Base-by-base conservation (phyloP, 2,113 vertebrate genomes). In the Antennarius striatus region DNA sequence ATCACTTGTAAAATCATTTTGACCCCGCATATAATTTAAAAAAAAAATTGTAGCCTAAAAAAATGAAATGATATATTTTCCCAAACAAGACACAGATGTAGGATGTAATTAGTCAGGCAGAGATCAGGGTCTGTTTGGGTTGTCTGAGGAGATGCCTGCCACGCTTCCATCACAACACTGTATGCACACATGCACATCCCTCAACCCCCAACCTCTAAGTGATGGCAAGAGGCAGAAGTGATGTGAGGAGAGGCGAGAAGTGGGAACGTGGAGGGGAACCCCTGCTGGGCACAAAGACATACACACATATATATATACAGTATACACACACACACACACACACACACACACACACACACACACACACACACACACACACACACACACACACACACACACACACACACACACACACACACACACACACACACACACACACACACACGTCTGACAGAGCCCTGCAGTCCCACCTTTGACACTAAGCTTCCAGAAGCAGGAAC, bases 381-480 rank as follows among this genome's bases (percentile, higher is more conserved):
- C 43, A 75, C 63, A 45, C 46, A 57, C 58, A 30, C 51, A 51
- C 59, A 71, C 32, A 55, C 54, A 40, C 63, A 67, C 62, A 56
- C 51, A 49, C 55, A 47, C 51, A 66, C 47, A 71, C 56, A 72
- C 52, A 59, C 58, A 65, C 39, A 64, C 59, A 71, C 32, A n/a
- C n/a, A n/a, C n/a, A n/a, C n/a, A n/a, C n/a, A 50, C 71, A 57
- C 59, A 68, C 66, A 61, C 76, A 68, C 51, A 71, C 59, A 67
- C 28, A 39, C 54, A 62, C 32, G 69, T 86, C 83, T 87, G 79
- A 80, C 83, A 72, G 64, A 87, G 83, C 87, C 86, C 86, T 73
- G 83, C 83, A 85, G 84, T 83, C 82, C 83, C 90, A 89, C 88
- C 88, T 89, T 85, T 90, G 90, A 90, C 90, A 91, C 87, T 91